Base-by-base conservation (phyloP, 2,888 invertebrate genomes). In the Pachliopta kotzebuea region DNA sequence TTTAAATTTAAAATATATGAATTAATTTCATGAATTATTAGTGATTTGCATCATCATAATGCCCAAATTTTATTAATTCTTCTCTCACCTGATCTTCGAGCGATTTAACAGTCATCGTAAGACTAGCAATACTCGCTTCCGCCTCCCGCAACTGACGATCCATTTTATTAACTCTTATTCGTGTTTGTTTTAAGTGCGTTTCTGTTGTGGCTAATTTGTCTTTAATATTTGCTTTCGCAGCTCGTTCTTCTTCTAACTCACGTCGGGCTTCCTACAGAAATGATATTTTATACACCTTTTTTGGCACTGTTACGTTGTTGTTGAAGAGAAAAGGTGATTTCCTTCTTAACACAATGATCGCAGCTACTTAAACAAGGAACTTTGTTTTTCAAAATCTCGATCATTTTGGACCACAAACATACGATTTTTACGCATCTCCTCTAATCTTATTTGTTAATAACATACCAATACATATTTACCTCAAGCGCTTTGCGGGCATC, bases 91-190 rank as follows among this genome's bases (percentile, higher is more conserved):
- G 89, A 66, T 91, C 90, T 78, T 91, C 91, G 50, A 90, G 74
- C 65, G 79, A 68, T 68, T 91, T 91, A 2, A 90, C 89, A 55
- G 86, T 87, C 61, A 82, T 79, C 1, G 90, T 89, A 60, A 91
- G 84, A 68, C 83, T 81, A 26, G 84, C 69, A 63, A 91, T 89
- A 68, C 86, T 90, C 18, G 88, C 84, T 70, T 91, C 91, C 4
- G 91, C 80, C 71, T 91, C 91, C 9, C 85, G 82, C 37, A 91
- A 74, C 68, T 91, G 91, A 4, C 85, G 80, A 60, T 91, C 90
- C 90, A 91, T 88, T 75, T 91, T 90, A 26, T 75, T 67, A 20
- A 91, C 76, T 9, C 91, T 81, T 9, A 71, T 54, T 1, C 87
- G 81, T n/a, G 85, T 71, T 70, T 87, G 86, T 1, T 85, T 81